Evolutionary conservation across 2,888 invertebrate species (phyloP), one percentile per base, ranked within the genome.

Genomic region (Anaspis maculata): DNA sequence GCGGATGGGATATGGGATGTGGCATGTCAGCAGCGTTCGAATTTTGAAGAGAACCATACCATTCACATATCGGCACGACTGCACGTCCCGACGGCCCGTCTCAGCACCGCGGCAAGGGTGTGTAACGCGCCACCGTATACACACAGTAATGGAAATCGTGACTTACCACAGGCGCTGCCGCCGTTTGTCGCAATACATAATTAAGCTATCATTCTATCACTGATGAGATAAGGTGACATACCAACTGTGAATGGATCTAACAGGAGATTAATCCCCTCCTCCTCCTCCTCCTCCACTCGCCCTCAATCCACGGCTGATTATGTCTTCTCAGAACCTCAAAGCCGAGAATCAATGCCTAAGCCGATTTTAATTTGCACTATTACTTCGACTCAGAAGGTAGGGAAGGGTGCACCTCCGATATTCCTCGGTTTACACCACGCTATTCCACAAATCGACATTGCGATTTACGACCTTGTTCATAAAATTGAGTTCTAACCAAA

Each of bases 71-170:
- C 47, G 45, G 43, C 47, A 46, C 49, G 42, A 42, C 39, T 41
- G 49, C 52, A 48, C 52, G 55, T 53, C 51, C 48, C 51, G 41
- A 45, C 45, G 48, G 48, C 50, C 48, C 49, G 50, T 52, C 49
- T 50, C 41, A 34, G 21, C 34, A 39, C 34, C 36, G 34, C 43
- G 40, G 38, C 38, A 37, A 37, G 42, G 36, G 41, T 45, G 38
- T 47, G 37, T 44, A 39, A 35, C 56, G 52, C 56, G 48, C 50
- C 47, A 54, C 53, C 56, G 57, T 59, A 59, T 57, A 60, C 56
- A 57, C 48, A 46, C 54, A 46, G 53, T 59, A 59, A 59, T 59
- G 55, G 58, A 58, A 59, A 57, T 59, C 59, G 58, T 59, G 59
- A 59, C 59, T 58, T 54, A 45, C 45, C 45, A 39, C 44, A 50